These are phyloP conservation scores for Apogon talboti DNA, from an alignment of 2,797 vertebrate species.

Conservation along the genomic window DNA sequence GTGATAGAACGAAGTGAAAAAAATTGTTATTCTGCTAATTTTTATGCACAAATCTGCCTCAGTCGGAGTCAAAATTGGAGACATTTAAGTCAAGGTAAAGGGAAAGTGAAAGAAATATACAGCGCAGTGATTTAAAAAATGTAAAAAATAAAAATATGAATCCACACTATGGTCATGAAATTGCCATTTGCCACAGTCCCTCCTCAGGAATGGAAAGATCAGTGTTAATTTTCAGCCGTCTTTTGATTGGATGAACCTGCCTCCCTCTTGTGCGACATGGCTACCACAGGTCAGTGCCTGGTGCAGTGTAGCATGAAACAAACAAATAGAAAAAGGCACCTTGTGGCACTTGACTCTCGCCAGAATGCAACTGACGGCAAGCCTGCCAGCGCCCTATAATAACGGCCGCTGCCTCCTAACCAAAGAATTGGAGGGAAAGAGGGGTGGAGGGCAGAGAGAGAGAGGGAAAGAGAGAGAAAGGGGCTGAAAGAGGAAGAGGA, in stretches of 20 bases:
- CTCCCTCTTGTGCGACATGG: conserved; percentile 87
- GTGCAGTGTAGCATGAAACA: conserved; percentile 97
- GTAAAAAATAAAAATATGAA: conserved; percentile 42
- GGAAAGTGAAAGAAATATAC: not conserved
- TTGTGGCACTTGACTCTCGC: conserved; percentile 93
- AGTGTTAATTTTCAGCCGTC: conserved; percentile 92
- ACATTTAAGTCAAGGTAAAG: not conserved
- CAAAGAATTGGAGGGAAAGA: conserved; percentile 32
- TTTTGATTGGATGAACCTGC: conserved; percentile 96
- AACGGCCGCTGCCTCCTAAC: conserved; percentile 84
- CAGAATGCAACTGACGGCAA: conserved; percentile 85
- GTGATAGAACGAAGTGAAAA: not conserved
- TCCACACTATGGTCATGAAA: conserved; percentile 80
- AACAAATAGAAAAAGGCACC: conserved; percentile 99
- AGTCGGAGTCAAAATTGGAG: conserved; percentile 6
- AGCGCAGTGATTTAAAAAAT: conserved; percentile 36
- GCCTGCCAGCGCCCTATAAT: conserved; percentile 86
- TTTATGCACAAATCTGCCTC: not conserved
- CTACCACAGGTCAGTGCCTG: conserved; percentile 96
- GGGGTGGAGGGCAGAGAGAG: not conserved
- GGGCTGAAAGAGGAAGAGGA: not conserved
- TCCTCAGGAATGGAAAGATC: conserved; percentile 90
- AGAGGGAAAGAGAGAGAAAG: conserved; percentile 2
- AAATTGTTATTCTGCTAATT: not conserved
- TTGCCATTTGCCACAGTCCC: conserved; percentile 84